Evolutionary conservation across 2,113 vertebrate genomes (phyloP), one percentile per base, ranked within the genome.

Genomic region (Boulengerochromis microlepis): DNA sequence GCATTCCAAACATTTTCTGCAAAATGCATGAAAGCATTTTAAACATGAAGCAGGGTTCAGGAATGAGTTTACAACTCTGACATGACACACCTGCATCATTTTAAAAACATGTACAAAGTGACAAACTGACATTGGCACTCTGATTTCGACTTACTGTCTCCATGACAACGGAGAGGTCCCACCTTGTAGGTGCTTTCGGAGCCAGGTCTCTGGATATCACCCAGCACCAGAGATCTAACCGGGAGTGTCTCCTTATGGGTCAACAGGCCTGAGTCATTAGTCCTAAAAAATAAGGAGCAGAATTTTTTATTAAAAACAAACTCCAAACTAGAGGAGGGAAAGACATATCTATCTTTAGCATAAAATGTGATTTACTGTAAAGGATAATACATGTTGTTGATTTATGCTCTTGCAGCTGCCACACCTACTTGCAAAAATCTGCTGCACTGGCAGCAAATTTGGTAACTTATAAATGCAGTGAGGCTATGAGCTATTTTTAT

Each of bases 1-100:
- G 98, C 97, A 57, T 98, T 99, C 98, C 98, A 99, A 90, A 98
- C 97, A 38, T 96, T 96, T 92, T 95, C 98, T 99, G 94, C 15
- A 66, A 86, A 74, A 71, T 16, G 57, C 76, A 69, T 10, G n/a
- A 26, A 7, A 15, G 3, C 11, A 56, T 10, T 13, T 40, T 1
- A 19, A 54, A n/a, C 26, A 12, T 13, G 1, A 82, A 22, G 16
- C 57, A 52, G 1, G 38, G 42, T n/a, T 52, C 26, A 33, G 8
- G n/a, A 18, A 47, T 15, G 6, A 57, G 35, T 22, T 52, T 78
- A 8, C 4, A 59, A 24, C 18, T 84, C 19, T 29, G 33, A 40
- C 35, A 74, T n/a, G 10, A 29, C 35, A 56, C 3, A 40, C n/a
- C 4, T 8, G 10, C 15, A 16, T 66, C 10, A 53, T 64, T 50